Conservation (phyloP, 2,888 invertebrate genomes). For the Cephus rjabovi region DNA sequence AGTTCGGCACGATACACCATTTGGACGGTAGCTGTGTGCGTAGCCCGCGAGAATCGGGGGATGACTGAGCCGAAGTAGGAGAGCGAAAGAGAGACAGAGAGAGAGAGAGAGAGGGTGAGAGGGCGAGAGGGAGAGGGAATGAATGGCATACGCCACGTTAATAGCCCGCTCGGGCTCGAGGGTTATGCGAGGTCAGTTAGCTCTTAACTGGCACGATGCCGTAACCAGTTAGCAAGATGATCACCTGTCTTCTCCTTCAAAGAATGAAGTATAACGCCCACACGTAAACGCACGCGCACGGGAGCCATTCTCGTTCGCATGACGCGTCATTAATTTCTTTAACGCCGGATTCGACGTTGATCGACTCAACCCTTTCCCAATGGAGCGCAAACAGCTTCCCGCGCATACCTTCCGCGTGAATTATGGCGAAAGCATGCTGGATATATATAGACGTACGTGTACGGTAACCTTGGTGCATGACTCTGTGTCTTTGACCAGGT, state of each 20-base stretch:
- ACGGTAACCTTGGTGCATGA: neutral
- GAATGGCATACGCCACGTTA: constrained; percentile 45
- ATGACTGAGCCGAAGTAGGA: constrained; percentile 7
- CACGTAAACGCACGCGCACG: neutral
- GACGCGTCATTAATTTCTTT: neutral
- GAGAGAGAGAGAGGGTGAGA: neutral
- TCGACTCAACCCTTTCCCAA: neutral
- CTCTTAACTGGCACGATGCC: constrained; percentile 12
- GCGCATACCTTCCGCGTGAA: neutral
- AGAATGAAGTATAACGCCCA: neutral
- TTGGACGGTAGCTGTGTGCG: constrained; percentile 14
- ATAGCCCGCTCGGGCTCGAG: constrained; percentile 33
- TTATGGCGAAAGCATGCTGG: neutral
- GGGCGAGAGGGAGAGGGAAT: constrained; percentile 29
- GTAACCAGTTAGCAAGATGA: constrained; percentile 7
- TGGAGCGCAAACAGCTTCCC: neutral
- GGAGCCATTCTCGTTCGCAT: neutral
- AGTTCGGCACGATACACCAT: constrained; percentile 20
- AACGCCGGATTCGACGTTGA: neutral
- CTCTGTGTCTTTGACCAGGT: neutral
- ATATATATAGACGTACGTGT: neutral
- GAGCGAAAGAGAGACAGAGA: neutral
- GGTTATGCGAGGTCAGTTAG: constrained; percentile 39
- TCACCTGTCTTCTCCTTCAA: neutral
- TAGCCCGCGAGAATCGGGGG: constrained; percentile 2